Evolutionary conservation across 1,140 invertebrate genomes (phyloP).

Genomic region (Limonius californicus): DNA sequence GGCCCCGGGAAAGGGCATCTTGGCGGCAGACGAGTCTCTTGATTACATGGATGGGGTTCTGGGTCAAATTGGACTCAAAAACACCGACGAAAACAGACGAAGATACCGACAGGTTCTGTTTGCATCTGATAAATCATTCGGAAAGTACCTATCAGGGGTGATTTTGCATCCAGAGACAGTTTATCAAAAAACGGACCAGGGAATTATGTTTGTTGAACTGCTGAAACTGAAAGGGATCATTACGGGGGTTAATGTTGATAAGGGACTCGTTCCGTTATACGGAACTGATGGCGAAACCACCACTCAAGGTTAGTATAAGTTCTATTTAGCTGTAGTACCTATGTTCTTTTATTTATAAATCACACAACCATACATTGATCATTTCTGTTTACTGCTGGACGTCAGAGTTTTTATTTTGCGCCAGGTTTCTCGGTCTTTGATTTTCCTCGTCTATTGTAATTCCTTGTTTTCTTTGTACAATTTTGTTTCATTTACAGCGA

Average conservation of each 20-base stretch:
- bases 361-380: too few species aligned
- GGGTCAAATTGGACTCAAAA: slow-evolving; percentile 60
- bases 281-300: slow-evolving; percentile 89
- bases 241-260: slow-evolving; percentile 87
- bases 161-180: slow-evolving; percentile 95
- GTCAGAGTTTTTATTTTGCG: too few species aligned
- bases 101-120: slow-evolving; percentile 81
- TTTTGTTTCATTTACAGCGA: too few species aligned
- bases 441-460: too few species aligned
- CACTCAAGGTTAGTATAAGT: slow-evolving; percentile 73
- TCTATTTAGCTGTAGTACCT: too few species aligned
- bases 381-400: too few species aligned
- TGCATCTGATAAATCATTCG: slow-evolving; percentile 65
- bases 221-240: slow-evolving; percentile 77
- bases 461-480: too few species aligned
- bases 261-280: slow-evolving; percentile 70
- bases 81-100: slow-evolving; percentile 80
- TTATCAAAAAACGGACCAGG: slow-evolving; percentile 85
- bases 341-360: too few species aligned
- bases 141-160: slow-evolving; percentile 79
- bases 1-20: background rate
- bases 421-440: too few species aligned
- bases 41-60: slow-evolving; percentile 72
- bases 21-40: background rate
- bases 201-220: slow-evolving; percentile 71